Evolutionary conservation across 92 coral and sea anemone genomes (phyloP).

Genomic region (Palythoa grandis): DNA sequence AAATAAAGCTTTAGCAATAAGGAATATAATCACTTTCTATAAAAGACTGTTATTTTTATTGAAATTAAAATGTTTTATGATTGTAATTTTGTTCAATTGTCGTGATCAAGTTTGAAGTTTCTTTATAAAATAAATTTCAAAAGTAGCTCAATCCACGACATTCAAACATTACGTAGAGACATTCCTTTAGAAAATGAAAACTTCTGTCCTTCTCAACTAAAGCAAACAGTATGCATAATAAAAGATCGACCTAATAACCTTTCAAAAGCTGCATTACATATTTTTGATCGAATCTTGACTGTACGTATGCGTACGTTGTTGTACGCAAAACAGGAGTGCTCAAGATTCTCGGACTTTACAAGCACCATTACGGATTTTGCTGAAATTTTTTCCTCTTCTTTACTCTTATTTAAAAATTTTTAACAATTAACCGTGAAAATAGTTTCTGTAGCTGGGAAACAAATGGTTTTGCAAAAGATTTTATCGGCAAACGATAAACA

Average conservation of each 20-base stretch:
- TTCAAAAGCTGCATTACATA: slow-evolving; percentile 16
- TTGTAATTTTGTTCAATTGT: background rate
- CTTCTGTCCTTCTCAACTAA: background rate
- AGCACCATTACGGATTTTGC: background rate
- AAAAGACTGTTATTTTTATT: background rate
- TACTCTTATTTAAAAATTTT: background rate
- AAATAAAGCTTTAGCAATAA: background rate
- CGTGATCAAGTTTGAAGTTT: background rate
- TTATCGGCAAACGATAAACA: slow-evolving; percentile 7
- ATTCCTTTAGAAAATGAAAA: background rate
- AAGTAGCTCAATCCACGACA: background rate
- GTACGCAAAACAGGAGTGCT: background rate
- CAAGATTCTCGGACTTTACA: background rate
- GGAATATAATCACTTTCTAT: background rate
- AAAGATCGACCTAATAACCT: background rate
- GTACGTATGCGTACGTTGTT: background rate
- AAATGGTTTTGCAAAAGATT: slow-evolving; percentile 22
- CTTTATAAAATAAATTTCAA: background rate
- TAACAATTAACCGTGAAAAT: background rate
- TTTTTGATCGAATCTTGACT: background rate
- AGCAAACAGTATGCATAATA: background rate
- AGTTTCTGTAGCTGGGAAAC: slow-evolving; percentile 5
- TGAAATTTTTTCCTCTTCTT: slow-evolving; percentile 26
- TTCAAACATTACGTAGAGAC: background rate
- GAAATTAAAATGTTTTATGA: background rate